These are phyloP conservation scores for Conomelus anceps DNA, from an alignment of 2,888 invertebrate genomes.

Conservation along the genomic window DNA sequence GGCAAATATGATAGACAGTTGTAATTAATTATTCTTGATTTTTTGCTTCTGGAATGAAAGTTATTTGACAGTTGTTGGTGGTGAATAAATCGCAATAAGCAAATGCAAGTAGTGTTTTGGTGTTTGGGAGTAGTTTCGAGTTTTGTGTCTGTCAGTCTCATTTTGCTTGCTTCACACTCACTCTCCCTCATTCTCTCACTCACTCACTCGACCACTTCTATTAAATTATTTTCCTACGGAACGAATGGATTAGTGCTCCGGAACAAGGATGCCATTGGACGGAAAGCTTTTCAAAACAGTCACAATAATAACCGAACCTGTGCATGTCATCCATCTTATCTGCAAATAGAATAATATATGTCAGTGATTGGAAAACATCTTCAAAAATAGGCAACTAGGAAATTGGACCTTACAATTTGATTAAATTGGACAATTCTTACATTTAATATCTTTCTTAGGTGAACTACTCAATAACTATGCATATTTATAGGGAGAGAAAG, in stretches of 20 bases:
- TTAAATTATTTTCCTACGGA: background rate
- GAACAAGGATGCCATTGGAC: background rate
- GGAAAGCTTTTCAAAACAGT: background rate
- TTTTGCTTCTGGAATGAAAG: background rate
- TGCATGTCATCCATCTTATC: background rate
- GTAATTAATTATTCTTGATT: background rate
- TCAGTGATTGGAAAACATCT: background rate
- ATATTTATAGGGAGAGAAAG: too few relatives aligned
- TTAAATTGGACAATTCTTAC: too few relatives aligned
- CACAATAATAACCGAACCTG: background rate
- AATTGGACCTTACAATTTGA: background rate
- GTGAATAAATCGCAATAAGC: background rate
- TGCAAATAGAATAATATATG: background rate
- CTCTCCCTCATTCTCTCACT: background rate
- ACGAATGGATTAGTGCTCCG: background rate
- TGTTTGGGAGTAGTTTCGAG: background rate
- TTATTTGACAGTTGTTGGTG: background rate
- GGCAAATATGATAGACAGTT: background rate
- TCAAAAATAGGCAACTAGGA: background rate
- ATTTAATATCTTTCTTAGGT: too few relatives aligned
- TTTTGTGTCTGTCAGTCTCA: background rate
- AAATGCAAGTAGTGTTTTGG: background rate
- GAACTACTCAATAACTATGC: too few relatives aligned
- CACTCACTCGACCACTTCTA: background rate
- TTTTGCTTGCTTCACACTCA: background rate